Conservation (phyloP, 2,888 invertebrate genomes). For the Euzetes globulus region DNA sequence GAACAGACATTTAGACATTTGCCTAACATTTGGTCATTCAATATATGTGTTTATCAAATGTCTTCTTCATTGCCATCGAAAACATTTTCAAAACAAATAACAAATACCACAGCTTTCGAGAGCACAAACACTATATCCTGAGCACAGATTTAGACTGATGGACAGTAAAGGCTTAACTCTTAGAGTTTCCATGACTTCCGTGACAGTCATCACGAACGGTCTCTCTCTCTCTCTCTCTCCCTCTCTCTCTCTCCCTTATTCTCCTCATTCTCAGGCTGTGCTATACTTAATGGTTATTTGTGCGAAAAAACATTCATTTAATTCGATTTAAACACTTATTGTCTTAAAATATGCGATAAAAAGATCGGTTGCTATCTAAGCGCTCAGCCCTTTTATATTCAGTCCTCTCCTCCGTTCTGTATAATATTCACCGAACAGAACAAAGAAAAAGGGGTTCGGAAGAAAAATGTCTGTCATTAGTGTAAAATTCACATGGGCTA, state of each 20-base stretch:
- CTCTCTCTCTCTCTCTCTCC: too few relatives aligned
- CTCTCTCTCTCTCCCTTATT: too few relatives aligned
- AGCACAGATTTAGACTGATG: background rate
- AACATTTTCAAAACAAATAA: too few relatives aligned
- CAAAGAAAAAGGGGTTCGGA: background rate
- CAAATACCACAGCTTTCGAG: too few relatives aligned
- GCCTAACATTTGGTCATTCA: too few relatives aligned
- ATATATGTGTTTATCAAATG: too few relatives aligned
- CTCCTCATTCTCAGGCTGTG: too few relatives aligned
- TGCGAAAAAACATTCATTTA: background rate
- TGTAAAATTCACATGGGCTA: background rate
- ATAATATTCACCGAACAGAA: too few relatives aligned
- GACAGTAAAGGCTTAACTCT: slow-evolving; percentile 2
- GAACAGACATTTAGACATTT: too few relatives aligned
- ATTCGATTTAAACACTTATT: slow-evolving; percentile 13
- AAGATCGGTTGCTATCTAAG: background rate
- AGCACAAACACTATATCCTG: too few relatives aligned
- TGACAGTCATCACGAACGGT: background rate
- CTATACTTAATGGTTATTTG: background rate
- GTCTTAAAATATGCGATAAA: background rate
- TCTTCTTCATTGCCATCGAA: too few relatives aligned
- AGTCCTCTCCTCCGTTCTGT: background rate
- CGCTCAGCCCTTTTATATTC: background rate
- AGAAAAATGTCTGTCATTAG: background rate
- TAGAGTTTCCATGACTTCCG: slow-evolving; percentile 11